Percentiles rank a stretch among this genome's conserved stretches.
These are phyloP conservation scores for Stenurella melanura DNA, from an alignment of 2,888 invertebrate genomes.

Conservation along the genomic window DNA sequence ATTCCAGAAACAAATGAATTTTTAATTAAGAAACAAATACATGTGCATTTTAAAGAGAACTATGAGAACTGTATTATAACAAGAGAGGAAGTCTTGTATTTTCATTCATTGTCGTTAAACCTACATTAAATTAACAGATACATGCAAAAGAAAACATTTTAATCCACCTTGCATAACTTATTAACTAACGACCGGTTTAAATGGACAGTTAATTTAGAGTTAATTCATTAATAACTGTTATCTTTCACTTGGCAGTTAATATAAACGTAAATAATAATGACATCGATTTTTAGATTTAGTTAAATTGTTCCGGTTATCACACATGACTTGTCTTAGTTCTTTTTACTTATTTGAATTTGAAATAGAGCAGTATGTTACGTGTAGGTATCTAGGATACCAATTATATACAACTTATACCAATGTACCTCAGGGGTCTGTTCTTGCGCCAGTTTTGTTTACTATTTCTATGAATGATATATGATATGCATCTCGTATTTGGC, in stretches of 20 bases:
- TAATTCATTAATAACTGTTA: conserved; percentile 28
- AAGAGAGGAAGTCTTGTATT: conserved; percentile 53
- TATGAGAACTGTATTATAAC: conserved; percentile 66
- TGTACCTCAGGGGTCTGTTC: too few relatives aligned
- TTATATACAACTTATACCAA: too few relatives aligned
- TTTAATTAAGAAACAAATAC: conserved; percentile 69
- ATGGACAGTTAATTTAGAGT: conserved; percentile 21
- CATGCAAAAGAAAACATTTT: conserved; percentile 23
- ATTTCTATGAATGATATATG: too few relatives aligned
- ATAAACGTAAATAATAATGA: conserved; percentile 21
- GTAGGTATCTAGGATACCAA: too few relatives aligned
- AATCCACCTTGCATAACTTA: conserved; percentile 25
- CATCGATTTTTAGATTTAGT: conserved; percentile 1
- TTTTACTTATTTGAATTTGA: background rate
- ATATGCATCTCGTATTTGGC: too few relatives aligned
- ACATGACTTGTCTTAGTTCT: background rate
- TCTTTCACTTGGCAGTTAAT: conserved; percentile 12
- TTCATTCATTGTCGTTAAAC: conserved; percentile 50
- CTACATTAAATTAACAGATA: conserved; percentile 42
- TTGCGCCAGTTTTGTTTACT: too few relatives aligned
- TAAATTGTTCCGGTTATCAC: background rate
- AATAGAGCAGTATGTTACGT: too few relatives aligned
- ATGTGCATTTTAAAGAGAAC: conserved; percentile 68
- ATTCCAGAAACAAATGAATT: conserved; percentile 68
- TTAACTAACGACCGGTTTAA: conserved; percentile 33